These are phyloP conservation scores for Glaucopsyche alexis DNA, from an alignment of 2,888 invertebrate genomes.

Conservation along the genomic window DNA sequence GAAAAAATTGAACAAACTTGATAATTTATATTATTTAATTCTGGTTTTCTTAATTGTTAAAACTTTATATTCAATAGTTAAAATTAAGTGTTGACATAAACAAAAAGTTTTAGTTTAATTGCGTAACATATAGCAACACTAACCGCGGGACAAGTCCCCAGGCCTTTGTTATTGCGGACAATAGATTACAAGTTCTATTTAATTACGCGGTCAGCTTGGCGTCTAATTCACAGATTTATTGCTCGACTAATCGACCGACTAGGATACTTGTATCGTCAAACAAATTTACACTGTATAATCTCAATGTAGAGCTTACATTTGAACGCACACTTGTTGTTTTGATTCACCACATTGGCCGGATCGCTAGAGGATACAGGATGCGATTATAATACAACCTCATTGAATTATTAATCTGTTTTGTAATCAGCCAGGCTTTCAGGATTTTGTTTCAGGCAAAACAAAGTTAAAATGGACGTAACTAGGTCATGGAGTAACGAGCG, in stretches of 20 bases:
- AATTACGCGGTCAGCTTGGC: slow-evolving; percentile 24
- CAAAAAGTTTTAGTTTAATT: not conserved
- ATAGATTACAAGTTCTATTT: slow-evolving; percentile 23
- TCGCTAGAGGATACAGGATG: not conserved
- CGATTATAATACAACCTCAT: not conserved
- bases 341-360: too few species aligned
- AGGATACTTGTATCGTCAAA: not conserved
- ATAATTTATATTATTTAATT: too few species aligned
- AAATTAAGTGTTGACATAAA: not conserved
- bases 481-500: not conserved
- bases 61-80: too few species aligned
- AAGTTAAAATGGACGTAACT: not conserved
- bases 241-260: slow-evolving; percentile 4
- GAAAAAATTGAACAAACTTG: too few species aligned
- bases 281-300: not conserved
- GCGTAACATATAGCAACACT: not conserved
- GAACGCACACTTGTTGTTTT: not conserved
- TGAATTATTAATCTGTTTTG: slow-evolving; percentile 9
- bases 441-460: not conserved
- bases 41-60: too few species aligned
- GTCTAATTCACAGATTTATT: slow-evolving; percentile 23
- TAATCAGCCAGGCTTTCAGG: not conserved
- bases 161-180: slow-evolving; percentile 21
- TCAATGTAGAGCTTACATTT: not conserved
- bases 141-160: not conserved